phyloP scores from a whole-genome alignment of 2,113 vertebrate species.

The Atherinomorus stipes region DNA sequence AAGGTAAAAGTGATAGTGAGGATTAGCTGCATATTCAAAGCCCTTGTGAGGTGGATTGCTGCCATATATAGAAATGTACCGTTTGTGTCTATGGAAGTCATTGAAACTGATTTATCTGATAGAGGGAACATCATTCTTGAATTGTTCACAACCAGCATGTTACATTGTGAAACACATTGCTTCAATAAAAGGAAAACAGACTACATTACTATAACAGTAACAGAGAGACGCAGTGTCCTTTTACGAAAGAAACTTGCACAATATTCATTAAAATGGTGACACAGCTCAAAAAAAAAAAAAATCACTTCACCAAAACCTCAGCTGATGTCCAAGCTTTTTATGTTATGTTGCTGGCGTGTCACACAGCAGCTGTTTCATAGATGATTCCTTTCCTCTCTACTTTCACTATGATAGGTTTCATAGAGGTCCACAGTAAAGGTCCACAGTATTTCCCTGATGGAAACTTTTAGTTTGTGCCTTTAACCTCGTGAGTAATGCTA shows the following conservation, averaged over 20 bases:
- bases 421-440: neutral
- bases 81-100: neutral
- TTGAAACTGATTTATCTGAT: neutral
- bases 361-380: neutral
- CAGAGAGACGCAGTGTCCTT: constrained; percentile 1
- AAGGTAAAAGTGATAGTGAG: neutral
- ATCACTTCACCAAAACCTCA: neutral
- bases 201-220: neutral
- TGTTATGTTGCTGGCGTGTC: neutral
- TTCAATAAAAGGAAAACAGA: neutral
- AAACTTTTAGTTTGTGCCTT: constrained; percentile 11
- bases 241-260: neutral
- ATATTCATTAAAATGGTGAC: constrained; percentile 3
- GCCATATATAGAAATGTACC: neutral
- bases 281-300: neutral
- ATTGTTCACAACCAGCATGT: too few relatives aligned
- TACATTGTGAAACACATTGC: too few relatives aligned
- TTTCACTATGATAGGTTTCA: neutral
- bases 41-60: neutral
- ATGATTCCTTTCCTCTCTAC: neutral
- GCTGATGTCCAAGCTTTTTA: neutral
- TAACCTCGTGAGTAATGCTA: neutral
- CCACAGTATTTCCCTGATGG: neutral
- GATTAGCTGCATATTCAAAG: neutral
- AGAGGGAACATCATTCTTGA: too few relatives aligned